A percentile compares a stretch with the other conserved stretches of the same genome.
These are phyloP conservation scores for Theristus sp. DNA, from an alignment of 2,888 invertebrate species.

Conservation along the genomic window DNA sequence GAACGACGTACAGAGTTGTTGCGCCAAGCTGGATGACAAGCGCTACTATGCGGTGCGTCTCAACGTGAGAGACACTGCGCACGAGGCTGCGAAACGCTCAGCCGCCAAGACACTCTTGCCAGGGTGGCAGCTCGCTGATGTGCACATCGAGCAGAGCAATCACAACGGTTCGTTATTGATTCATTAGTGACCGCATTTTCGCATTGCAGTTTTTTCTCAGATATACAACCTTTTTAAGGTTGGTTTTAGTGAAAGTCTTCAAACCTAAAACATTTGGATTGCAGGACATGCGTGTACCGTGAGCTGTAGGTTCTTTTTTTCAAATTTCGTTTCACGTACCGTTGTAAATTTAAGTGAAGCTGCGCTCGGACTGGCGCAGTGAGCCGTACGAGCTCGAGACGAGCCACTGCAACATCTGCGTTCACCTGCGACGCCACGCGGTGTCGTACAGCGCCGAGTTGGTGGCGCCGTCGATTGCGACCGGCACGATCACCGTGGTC, in stretches of 20 bases:
- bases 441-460: slow-evolving; percentile 25
- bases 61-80: background rate
- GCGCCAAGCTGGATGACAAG: slow-evolving; percentile 28
- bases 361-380: slow-evolving; percentile 21
- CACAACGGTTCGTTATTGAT: too few relatives aligned
- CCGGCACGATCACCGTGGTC: slow-evolving; percentile 19
- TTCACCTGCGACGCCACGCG: slow-evolving; percentile 18
- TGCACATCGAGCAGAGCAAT: background rate
- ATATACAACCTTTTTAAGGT: too few relatives aligned
- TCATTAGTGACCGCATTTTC: too few relatives aligned
- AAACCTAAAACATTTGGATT: too few relatives aligned
- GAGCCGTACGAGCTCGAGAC: slow-evolving; percentile 27
- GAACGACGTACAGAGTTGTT: slow-evolving; percentile 24
- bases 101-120: background rate
- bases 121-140: background rate
- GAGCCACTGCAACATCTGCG: slow-evolving; percentile 23
- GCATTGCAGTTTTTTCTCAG: too few relatives aligned
- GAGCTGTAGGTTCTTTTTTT: too few relatives aligned
- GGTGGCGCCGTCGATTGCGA: slow-evolving; percentile 22
- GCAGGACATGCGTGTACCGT: too few relatives aligned
- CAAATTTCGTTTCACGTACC: too few relatives aligned
- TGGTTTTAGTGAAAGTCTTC: too few relatives aligned
- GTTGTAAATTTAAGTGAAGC: too few relatives aligned
- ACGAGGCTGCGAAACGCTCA: background rate
- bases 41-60: slow-evolving; percentile 20